Conservation (phyloP, 2,888 invertebrate species). For the Xestia xanthographa region DNA sequence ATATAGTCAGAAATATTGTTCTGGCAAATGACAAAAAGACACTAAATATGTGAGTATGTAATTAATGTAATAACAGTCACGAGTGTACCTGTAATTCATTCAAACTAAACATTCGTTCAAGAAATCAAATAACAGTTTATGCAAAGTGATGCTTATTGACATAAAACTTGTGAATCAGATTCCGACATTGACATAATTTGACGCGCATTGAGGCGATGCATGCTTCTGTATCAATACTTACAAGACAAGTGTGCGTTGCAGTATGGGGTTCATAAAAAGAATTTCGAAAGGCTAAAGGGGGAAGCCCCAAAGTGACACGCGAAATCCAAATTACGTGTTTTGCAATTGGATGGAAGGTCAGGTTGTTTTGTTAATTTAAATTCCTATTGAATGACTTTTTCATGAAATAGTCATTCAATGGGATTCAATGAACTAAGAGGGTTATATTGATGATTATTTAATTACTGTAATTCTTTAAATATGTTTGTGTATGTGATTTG, state of each 20-base stretch:
- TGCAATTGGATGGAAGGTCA: no score
- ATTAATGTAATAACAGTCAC: neutral
- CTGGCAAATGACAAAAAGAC: neutral
- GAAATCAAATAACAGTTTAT: constrained; percentile 21
- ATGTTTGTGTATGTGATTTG: no score
- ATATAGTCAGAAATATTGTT: no score
- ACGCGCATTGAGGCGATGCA: neutral
- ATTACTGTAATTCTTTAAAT: no score
- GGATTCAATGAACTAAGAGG: neutral
- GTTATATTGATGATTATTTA: no score
- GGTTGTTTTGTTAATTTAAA: neutral
- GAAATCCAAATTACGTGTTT: no score
- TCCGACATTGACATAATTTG: constrained; percentile 1
- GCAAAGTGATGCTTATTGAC: constrained; percentile 24
- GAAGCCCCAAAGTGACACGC: neutral
- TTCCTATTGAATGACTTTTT: neutral
- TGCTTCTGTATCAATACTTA: neutral
- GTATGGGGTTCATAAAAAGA: neutral
- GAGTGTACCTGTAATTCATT: neutral
- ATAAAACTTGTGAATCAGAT: constrained; percentile 22
- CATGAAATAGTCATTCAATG: neutral
- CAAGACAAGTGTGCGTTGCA: neutral
- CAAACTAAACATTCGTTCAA: constrained; percentile 21
- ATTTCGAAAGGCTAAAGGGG: neutral
- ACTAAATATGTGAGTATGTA: no score